Evolutionary conservation across 2,888 invertebrate genomes (phyloP), one percentile per base, ranked within the genome.

Genomic region (Eumacrocentrus americanus): DNA sequence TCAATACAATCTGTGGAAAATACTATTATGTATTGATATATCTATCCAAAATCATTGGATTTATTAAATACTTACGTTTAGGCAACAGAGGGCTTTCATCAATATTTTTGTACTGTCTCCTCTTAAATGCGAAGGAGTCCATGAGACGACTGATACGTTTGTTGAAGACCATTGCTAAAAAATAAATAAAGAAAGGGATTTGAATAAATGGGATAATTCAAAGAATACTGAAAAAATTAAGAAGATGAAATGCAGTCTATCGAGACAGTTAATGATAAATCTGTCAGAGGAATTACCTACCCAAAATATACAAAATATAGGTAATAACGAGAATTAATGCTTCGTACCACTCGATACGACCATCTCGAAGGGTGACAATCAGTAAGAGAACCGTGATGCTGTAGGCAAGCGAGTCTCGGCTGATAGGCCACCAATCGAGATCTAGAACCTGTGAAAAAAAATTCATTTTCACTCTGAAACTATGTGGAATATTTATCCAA

Each of bases 391-490:
- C 90, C 1, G 91, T 87, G 34, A 90, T 76, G 1, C 87, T 87
- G 73, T 92, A 92, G 82, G 89, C 89, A 63, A 88, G 71, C 72
- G 89, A 87, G 78, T 92, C 91, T 57, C 92, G 83, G 6, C 88
- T 88, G 52, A 92, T 85, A 1, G 92, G 88, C 89, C 89, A 91
- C 90, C 90, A 89, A 78, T 91, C 89, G 69, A 91, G 79, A 50
- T 87, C 84, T 65, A 90, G 82, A 20, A 85, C 84, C 90, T 90
- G 74, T 6, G 72, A 70, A 57, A 65, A 63, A 58, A 67, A 35
- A 34, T 50, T 4, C 3, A 29, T 29, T 42, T 42, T 18, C 42
- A 42, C 48, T 50, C n/a, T 11, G 7, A 46, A 2, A 58, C 22
- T 3, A 12, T 34, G 12, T 1, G 29, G 4, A 11, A 29, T 29